Base-by-base conservation (phyloP, 2,797 vertebrate genomes). In the Intellagama lesueurii region DNA sequence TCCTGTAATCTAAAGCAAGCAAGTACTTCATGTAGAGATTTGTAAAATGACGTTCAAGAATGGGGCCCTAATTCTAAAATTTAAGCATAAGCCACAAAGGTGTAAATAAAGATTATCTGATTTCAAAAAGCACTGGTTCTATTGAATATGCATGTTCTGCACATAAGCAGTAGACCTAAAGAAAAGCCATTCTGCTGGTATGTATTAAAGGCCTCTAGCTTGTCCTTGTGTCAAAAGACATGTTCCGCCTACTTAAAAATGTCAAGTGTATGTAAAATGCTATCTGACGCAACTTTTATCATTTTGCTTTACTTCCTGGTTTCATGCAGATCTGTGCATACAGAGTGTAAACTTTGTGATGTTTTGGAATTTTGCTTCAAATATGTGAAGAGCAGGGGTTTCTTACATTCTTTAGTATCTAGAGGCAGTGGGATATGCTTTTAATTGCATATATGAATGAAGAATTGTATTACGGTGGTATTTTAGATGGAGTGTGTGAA, bases 81-180 rank as follows among this genome's bases (percentile, higher is more conserved):
- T 95, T 94, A 90, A 92, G 93, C 40, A 94, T 93, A 92, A 96
- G 94, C 96, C 96, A 95, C 94, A 93, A 95, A 96, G 89, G 92
- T 97, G 96, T 97, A 97, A 97, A 97, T 97, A 97, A 97, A 97
- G 94, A 91, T 72, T 90, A 85, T 91, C 89, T 89, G 96, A 91
- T 95, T 96, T 87, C 72, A 96, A 95, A 92, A 88, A 90, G 94
- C 92, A 91, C 93, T 95, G 93, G 90, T 93, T 92, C 92, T 92
- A 68, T 89, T 85, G 87, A 91, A 92, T 35, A 89, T 30, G 79
- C 49, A 24, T 89, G 56, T 87, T 91, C 80, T 90, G 86, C 83
- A 83, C 83, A 85, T 1, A 79, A 87, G 11, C 8, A 49, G 26
- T 92, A 60, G 82, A 44, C 84, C 32, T 76, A 89, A 69, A 73